Conservation (phyloP, 2,113 vertebrate species). For the Dissostichus mawsoni region DNA sequence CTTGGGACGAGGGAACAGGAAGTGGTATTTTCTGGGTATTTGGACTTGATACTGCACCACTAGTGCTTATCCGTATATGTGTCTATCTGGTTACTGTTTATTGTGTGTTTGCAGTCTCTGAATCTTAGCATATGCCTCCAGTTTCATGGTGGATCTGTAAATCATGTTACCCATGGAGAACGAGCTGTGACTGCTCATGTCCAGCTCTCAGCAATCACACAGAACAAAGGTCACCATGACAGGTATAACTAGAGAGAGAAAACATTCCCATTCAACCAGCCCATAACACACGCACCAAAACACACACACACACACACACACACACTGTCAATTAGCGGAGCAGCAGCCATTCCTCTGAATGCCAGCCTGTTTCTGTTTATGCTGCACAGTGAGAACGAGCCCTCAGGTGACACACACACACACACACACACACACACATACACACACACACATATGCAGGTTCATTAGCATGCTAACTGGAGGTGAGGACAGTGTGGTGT, state of each 20-base stretch:
- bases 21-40: too few species aligned
- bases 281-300: slow-evolving; percentile 61
- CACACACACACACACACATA: slow-evolving; percentile 33
- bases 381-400: slow-evolving; percentile 64
- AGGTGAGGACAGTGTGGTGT: slow-evolving; percentile 79
- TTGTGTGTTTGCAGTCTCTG: slow-evolving; percentile 2
- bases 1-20: too few species aligned
- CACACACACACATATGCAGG: slow-evolving; percentile 46
- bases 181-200: slow-evolving; percentile 38
- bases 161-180: slow-evolving; percentile 34
- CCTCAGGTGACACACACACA: slow-evolving; percentile 68
- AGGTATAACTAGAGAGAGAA: slow-evolving; percentile 58
- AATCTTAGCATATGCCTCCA: slow-evolving; percentile 14
- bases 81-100: not conserved
- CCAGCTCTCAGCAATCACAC: slow-evolving; percentile 37
- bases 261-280: slow-evolving; percentile 65
- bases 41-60: too few species aligned
- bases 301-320: slow-evolving; percentile 11
- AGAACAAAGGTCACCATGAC: slow-evolving; percentile 74
- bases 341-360: slow-evolving; percentile 61
- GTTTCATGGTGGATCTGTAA: slow-evolving; percentile 27
- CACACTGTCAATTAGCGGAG: slow-evolving; percentile 64
- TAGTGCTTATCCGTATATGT: not conserved
- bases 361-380: slow-evolving; percentile 75
- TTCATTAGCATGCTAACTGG: slow-evolving; percentile 84